Base-by-base conservation (phyloP, 2,797 vertebrate species). In the Luscinia luscinia region DNA sequence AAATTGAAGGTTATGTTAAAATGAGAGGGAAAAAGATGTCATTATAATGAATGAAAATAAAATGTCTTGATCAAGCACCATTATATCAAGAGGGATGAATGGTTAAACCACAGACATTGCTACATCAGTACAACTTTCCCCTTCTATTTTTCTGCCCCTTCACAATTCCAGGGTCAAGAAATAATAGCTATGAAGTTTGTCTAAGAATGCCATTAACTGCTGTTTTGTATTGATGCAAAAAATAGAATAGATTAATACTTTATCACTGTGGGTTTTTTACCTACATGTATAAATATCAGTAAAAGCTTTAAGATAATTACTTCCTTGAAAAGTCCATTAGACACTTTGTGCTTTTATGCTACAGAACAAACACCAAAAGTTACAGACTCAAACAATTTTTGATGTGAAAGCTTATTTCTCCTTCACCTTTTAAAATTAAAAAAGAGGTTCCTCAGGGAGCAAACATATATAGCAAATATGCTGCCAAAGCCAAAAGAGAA, bases 291-390 rank as follows among this genome's bases (percentile, higher is more conserved):
- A 93, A 92, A 90, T 84, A 93, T 72, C 72, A 92, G 66, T 89
- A 85, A 90, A 95, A 74, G 45, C 66, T 88, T 80, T 83, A 92
- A 83, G 61, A 68, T 77, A 89, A 94, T 92, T 77, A 80, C 40
- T 92, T 90, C 78, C 78, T 83, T 75, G 54, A 81, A 85, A 95
- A 92, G 61, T 74, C 87, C 61, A 68, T 72, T 90, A 89, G 68
- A 83, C 24, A 87, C 49, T 54, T 63, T 59, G 20, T 23, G 49
- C 36, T 81, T 94, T 85, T 61, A 83, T 75, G 43, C 24, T n/a
- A 78, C 64, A 68, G 15, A 89, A 75, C 22, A 72, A 93, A 75
- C 13, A 68, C 51, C 64, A 62, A 84, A 89, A 64, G 28, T 70
- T 77, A 90, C 5, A 87, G 58, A 68, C 9, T 22, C 32, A 67